Percentiles rank a stretch among this genome's conserved stretches.
Evolutionary conservation across 2,888 invertebrate genomes (phyloP).

Genomic region (Urechis unicinctus): DNA sequence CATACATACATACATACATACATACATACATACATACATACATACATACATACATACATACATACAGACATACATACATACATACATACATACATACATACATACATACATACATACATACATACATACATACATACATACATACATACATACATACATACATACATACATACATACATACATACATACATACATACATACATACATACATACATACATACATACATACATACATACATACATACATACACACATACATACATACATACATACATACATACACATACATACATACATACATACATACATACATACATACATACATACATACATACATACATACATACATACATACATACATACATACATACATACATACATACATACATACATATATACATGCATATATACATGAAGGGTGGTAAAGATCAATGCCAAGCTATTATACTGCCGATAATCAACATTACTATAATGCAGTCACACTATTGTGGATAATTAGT

Average conservation of each 20-base stretch:
- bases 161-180: conserved; percentile 2
- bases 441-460: no score
- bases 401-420: no score
- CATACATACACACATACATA: conserved; percentile 5
- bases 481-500: no score
- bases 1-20: conserved; percentile 1
- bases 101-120: not conserved
- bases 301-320: no score
- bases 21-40: conserved; percentile 1
- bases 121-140: conserved; percentile 2
- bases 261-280: not conserved
- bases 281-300: not conserved
- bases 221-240: conserved; percentile 5
- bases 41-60: conserved; percentile 1
- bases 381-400: no score
- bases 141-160: not conserved
- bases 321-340: no score
- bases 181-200: conserved; percentile 3
- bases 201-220: conserved; percentile 5
- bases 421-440: no score
- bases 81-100: conserved; percentile 1
- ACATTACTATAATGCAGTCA: no score
- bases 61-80: no score
- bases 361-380: no score
- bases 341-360: no score